These are phyloP conservation scores for Falco punctatus DNA, from an alignment of 2,113 vertebrate genomes.

Conservation along the genomic window DNA sequence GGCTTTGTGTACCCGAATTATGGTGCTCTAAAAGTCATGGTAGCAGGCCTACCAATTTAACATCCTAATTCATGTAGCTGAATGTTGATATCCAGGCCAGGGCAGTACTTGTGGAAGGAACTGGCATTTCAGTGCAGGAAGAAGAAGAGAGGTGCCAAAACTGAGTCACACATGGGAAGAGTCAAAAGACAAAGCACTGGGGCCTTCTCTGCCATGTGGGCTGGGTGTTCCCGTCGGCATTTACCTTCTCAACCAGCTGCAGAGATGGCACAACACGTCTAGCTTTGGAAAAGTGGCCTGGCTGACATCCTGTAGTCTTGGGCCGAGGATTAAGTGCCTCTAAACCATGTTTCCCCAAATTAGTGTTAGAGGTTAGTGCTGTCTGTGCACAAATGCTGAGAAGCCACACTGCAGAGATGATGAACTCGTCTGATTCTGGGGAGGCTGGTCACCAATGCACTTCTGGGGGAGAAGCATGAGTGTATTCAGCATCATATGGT, in stretches of 20 bases:
- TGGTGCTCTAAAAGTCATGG: background rate
- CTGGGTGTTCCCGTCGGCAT: background rate
- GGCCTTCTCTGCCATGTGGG: background rate
- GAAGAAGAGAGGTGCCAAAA: background rate
- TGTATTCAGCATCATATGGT: background rate
- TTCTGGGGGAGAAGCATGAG: background rate
- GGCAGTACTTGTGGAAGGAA: background rate
- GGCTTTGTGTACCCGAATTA: background rate
- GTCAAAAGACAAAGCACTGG: background rate
- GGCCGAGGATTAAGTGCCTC: constrained; percentile 54
- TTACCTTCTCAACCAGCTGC: constrained; percentile 50
- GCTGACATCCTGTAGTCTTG: background rate
- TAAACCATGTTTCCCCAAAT: constrained; percentile 19
- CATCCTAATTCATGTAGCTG: background rate
- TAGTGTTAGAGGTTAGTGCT: background rate
- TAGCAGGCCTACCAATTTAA: too few relatives aligned
- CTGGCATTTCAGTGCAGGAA: background rate
- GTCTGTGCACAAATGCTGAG: constrained; percentile 13
- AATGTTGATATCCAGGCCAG: background rate
- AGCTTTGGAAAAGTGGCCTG: constrained; percentile 43
- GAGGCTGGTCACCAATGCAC: background rate
- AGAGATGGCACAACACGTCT: background rate
- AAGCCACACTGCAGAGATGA: background rate
- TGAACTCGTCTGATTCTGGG: background rate
- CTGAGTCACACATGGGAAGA: constrained; percentile 14